These are phyloP conservation scores for human (Homo sapiens) DNA, from an alignment of 2,113 vertebrate genomes.

Conservation along the genomic window GRCh38 chr21:36762501-36763000, in stretches of 20 bases:
- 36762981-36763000: constrained; percentile 19
- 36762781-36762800: neutral
- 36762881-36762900: neutral
- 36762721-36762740: neutral
- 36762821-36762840: neutral
- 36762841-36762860: neutral
- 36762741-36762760: neutral
- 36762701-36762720: neutral
- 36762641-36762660: neutral
- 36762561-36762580: neutral
- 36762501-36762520: neutral
- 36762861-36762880: neutral
- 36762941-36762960: neutral
- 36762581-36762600: rapidly evolving
- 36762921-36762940: neutral
- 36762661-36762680: neutral
- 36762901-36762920: neutral
- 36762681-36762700: neutral
- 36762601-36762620: rapidly evolving
- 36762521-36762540: neutral
- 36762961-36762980: constrained; percentile 18
- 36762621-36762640: rapidly evolving
- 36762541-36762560: neutral
- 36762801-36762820: too few species aligned
- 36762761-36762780: rapidly evolving